Percentiles rank a stretch among this genome's conserved stretches.
phyloP scores from a whole-genome alignment of 2,888 invertebrate genomes.

The Microplitis manilae region DNA sequence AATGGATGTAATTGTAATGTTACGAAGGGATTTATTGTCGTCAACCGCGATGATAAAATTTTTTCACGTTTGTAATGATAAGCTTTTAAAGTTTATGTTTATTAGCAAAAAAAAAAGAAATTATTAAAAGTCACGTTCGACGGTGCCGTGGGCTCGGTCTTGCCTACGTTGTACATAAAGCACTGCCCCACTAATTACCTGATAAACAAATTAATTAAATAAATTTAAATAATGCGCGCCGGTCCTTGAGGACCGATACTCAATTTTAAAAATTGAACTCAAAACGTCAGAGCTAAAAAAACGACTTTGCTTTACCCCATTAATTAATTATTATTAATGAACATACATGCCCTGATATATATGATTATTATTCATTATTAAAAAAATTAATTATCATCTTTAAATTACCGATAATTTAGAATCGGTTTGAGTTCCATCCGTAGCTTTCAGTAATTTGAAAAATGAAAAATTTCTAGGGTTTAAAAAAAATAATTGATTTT shows the following conservation, averaged over 20 bases:
- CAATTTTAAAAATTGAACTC: background rate
- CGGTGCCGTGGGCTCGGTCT: slow-evolving; percentile 54
- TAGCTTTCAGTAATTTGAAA: slow-evolving; percentile 36
- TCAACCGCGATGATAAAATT: slow-evolving; percentile 43
- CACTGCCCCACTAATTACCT: slow-evolving; percentile 59
- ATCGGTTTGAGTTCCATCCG: slow-evolving; percentile 34
- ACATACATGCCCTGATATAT: background rate
- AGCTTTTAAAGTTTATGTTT: slow-evolving; percentile 45
- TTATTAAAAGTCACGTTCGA: slow-evolving; percentile 32
- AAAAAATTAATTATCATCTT: no score
- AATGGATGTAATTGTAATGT: slow-evolving; percentile 33
- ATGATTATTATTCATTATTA: background rate
- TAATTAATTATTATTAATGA: no score
- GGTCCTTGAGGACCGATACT: slow-evolving; percentile 40
- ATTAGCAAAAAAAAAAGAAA: slow-evolving; percentile 36
- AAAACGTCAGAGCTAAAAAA: background rate
- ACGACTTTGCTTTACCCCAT: no score
- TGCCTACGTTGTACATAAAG: slow-evolving; percentile 61
- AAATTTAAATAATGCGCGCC: slow-evolving; percentile 29
- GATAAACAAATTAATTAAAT: slow-evolving; percentile 40
- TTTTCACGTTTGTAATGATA: slow-evolving; percentile 50
- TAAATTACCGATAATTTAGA: slow-evolving; percentile 19
- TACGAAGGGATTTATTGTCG: slow-evolving; percentile 36
- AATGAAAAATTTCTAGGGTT: slow-evolving; percentile 1
- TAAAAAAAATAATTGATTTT: background rate